Base-by-base conservation (phyloP, 2,113 vertebrate species). In the Thamnophis sirtalis region DNA sequence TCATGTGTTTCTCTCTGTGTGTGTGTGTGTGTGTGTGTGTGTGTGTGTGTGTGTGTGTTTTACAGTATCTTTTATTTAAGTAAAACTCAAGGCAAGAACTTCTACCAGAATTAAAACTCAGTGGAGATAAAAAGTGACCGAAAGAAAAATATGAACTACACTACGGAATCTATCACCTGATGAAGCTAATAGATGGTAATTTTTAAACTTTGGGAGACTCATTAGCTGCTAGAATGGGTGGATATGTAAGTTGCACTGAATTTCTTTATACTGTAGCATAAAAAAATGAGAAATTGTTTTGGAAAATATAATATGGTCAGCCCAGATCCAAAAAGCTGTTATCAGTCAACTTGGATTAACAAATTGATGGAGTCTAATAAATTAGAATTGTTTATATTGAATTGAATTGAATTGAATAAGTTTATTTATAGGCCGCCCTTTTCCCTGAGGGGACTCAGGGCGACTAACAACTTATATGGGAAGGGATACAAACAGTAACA, bases 261-360 rank as follows among this genome's bases (percentile, higher is more conserved):
- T 93, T 92, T 87, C 33, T 92, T 96, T 86, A 22, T 86, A 92
- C 80, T 1, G 88, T 68, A 26, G 3, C 58, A 60, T 68, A 60
- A 90, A 92, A 90, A 68, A 0, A 87, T 95, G 73, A 95, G 60
- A 95, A 95, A 90, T 91, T 94, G 48, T 58, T 89, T 95, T 48
- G 94, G 93, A 93, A 68, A 24, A 73, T 93, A 93, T 89, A 22
- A 80, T 92, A 22, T 85, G 93, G 58, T 54, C 86, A 63, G 19
- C 21, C 93, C 88, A 95, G 56, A 89, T 4, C 2, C 96, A 93
- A 94, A 15, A 0, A 0, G 2, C 54, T 91, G 50, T 26, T 93
- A 38, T 95, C 92, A 96, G 91, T 97, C 95, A 96, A 49, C 88
- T 84, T 95, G 94, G 96, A 92, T 95, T 84, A 95, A 87, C 93